These are phyloP conservation scores for Trimorus sp. DNA, from an alignment of 2,888 invertebrate species.

Conservation along the genomic window DNA sequence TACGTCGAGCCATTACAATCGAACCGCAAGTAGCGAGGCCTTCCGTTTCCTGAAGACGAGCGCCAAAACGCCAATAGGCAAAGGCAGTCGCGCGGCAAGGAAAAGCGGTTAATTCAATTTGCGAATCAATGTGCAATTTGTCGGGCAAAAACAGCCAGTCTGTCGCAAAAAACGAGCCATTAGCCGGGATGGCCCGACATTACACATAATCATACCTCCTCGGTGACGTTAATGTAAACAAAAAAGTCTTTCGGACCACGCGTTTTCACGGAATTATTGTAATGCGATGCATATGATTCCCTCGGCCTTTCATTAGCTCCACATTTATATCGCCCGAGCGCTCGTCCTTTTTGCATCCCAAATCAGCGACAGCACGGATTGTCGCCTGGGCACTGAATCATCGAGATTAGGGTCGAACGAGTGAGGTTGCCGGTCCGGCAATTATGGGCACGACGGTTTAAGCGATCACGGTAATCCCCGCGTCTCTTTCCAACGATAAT, in stretches of 20 bases:
- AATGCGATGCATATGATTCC: conserved; percentile 46
- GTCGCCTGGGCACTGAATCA: conserved; percentile 61
- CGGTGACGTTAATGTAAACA: conserved; percentile 39
- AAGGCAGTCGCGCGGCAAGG: too few relatives aligned
- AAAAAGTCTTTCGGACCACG: conserved; percentile 29
- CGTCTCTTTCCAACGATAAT: conserved; percentile 60
- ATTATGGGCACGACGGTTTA: conserved; percentile 62
- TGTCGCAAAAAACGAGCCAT: conserved; percentile 26
- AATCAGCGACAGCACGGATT: conserved; percentile 50
- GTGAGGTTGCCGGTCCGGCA: conserved; percentile 54
- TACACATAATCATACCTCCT: conserved; percentile 33
- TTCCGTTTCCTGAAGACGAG: too few relatives aligned
- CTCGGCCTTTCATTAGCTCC: conserved; percentile 47
- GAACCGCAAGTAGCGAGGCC: too few relatives aligned
- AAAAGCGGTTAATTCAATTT: conserved; percentile 32
- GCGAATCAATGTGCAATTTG: conserved; percentile 40
- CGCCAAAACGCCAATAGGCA: too few relatives aligned
- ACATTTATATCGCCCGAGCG: conserved; percentile 40
- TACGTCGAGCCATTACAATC: too few relatives aligned
- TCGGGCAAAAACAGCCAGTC: conserved; percentile 30
- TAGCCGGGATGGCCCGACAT: conserved; percentile 24
- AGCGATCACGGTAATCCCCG: conserved; percentile 73
- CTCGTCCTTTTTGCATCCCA: conserved; percentile 46
- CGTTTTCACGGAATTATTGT: conserved; percentile 52
- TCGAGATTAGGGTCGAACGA: conserved; percentile 68